Conservation (phyloP, 2,888 invertebrate genomes). For the Phyllotreta striolata region DNA sequence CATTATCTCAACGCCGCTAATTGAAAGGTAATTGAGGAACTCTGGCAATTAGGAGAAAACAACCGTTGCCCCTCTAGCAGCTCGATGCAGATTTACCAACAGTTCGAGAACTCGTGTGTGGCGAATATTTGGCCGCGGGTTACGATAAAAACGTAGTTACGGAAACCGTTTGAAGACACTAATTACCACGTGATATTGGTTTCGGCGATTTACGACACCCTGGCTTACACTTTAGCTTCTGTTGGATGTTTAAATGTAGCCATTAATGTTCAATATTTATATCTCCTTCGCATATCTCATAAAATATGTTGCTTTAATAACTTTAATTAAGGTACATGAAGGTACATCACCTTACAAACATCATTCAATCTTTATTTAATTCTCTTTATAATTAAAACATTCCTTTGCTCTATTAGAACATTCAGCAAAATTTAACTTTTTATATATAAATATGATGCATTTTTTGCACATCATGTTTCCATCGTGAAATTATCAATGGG, state of each 20-base stretch:
- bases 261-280: slow-evolving; percentile 38
- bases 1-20: slow-evolving; percentile 60
- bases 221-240: slow-evolving; percentile 44
- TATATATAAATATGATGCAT: too few relatives aligned
- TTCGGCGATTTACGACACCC: slow-evolving; percentile 53
- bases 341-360: too few relatives aligned
- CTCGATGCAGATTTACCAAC: slow-evolving; percentile 57
- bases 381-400: too few relatives aligned
- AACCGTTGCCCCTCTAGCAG: slow-evolving; percentile 52
- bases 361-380: too few relatives aligned
- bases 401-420: too few relatives aligned
- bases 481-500: neutral
- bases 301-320: too few relatives aligned
- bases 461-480: neutral
- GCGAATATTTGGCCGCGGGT: slow-evolving; percentile 56
- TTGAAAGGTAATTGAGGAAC: slow-evolving; percentile 63
- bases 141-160: slow-evolving; percentile 58
- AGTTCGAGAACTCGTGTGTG: slow-evolving; percentile 56
- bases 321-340: too few relatives aligned
- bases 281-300: too few relatives aligned
- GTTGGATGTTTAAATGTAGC: slow-evolving; percentile 48
- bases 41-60: slow-evolving; percentile 59
- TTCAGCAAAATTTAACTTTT: too few relatives aligned
- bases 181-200: slow-evolving; percentile 56
- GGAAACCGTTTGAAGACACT: slow-evolving; percentile 57